Conservation (phyloP, 2,113 vertebrate genomes). For the Semnopithecus entellus region DNA sequence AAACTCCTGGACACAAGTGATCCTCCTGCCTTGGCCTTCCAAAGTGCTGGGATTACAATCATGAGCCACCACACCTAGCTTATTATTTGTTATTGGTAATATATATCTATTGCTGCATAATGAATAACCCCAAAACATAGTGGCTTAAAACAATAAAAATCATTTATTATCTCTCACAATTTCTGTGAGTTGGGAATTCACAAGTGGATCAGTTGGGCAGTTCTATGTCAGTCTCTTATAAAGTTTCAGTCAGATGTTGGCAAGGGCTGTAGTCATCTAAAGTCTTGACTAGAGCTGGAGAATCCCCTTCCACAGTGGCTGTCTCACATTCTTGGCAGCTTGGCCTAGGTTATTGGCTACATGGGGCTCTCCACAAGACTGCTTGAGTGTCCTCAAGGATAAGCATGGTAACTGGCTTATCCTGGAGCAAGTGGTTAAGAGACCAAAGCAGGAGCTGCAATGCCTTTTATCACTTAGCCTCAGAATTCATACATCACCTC, state of each 20-base stretch:
- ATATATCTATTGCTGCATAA: neutral
- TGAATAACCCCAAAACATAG: neutral
- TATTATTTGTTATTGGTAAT: no score
- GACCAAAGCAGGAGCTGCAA: neutral
- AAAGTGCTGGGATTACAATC: no score
- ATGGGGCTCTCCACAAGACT: neutral
- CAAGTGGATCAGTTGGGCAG: neutral
- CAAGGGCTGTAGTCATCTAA: neutral
- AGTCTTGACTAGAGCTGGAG: neutral
- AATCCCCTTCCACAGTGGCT: neutral
- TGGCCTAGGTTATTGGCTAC: neutral
- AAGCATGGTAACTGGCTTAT: neutral
- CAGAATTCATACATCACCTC: neutral
- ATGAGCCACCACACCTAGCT: no score
- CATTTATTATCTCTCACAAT: neutral
- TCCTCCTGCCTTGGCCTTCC: no score
- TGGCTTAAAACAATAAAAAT: neutral
- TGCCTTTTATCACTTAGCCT: neutral
- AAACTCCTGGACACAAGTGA: no score
- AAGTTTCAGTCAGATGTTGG: neutral
- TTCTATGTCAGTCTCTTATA: neutral
- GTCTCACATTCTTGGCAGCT: neutral
- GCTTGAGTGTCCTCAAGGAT: neutral
- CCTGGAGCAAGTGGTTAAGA: neutral
- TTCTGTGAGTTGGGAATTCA: constrained; percentile 6